Conservation (phyloP, 2,113 vertebrate species). For the Trogon melanurus region DNA sequence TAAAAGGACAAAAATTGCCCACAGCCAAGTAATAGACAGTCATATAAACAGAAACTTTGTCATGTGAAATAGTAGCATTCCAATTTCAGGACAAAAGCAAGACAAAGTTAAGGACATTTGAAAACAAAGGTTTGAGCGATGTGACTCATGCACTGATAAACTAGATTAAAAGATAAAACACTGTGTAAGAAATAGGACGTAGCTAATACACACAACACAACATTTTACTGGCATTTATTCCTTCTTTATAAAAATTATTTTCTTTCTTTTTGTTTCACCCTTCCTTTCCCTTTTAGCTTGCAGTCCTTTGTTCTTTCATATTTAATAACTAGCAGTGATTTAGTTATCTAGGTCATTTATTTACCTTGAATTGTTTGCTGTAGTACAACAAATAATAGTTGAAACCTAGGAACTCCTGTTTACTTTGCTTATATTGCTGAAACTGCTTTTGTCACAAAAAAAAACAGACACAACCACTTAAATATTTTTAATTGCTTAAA, state of each 20-base stretch:
- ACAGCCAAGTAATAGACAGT: constrained; percentile 40
- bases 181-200: neutral
- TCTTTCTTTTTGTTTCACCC: constrained; percentile 25
- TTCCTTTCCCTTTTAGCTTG: neutral
- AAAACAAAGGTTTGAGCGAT: constrained; percentile 47
- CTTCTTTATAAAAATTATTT: neutral
- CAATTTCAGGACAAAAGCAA: constrained; percentile 53
- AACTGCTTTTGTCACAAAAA: neutral
- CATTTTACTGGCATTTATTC: neutral
- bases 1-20: constrained; percentile 54
- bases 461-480: neutral
- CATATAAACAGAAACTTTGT: constrained; percentile 43
- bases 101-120: constrained; percentile 64
- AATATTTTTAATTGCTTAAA: constrained; percentile 25
- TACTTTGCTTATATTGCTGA: neutral
- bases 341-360: constrained; percentile 62
- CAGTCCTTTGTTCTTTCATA: constrained; percentile 42
- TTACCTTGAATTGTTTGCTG: constrained; percentile 52
- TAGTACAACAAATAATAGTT: neutral
- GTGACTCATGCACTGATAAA: constrained; percentile 42
- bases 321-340: constrained; percentile 43
- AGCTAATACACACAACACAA: neutral
- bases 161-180: constrained; percentile 40
- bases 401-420: neutral
- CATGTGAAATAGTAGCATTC: constrained; percentile 32